Percentiles rank a stretch among this genome's conserved stretches.
Evolutionary conservation across 1,140 invertebrate genomes (phyloP).

Genomic region (Neoseiulus cucumeris): DNA sequence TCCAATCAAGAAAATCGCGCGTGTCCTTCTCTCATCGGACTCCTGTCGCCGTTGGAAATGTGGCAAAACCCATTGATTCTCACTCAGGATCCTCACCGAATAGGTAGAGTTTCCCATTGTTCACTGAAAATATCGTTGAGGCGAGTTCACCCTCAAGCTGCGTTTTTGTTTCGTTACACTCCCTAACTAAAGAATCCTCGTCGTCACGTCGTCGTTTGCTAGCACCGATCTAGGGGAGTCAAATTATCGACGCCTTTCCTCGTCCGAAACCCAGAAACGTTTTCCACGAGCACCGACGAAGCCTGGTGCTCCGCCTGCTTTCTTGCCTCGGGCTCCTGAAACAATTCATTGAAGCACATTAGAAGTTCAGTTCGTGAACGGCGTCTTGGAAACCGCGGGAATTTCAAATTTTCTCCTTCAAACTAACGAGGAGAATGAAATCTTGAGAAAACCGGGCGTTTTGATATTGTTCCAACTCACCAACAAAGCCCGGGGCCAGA

Average conservation of each 20-base stretch:
- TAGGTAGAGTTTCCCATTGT: too few species aligned
- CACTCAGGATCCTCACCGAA: too few species aligned
- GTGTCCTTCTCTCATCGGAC: too few species aligned
- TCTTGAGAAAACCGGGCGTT: not conserved
- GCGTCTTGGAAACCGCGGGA: not conserved
- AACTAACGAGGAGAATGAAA: not conserved
- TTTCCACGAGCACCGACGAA: not conserved
- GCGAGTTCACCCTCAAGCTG: too few species aligned
- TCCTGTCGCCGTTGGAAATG: too few species aligned
- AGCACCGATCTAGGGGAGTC: too few species aligned
- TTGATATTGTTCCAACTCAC: not conserved
- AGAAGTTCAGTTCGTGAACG: not conserved
- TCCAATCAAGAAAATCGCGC: too few species aligned
- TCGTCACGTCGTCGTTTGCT: too few species aligned
- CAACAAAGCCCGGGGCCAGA: not conserved
- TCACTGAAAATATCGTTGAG: too few species aligned
- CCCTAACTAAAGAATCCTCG: too few species aligned
- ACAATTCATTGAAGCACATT: not conserved
- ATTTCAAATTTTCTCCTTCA: not conserved
- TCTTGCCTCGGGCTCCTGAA: not conserved
- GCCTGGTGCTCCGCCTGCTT: not conserved
- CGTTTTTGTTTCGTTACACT: too few species aligned
- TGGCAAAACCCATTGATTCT: too few species aligned
- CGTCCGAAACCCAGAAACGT: not conserved
- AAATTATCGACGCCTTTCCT: slow-evolving; percentile 5